A percentile compares a stretch with the other conserved stretches of the same genome.
Evolutionary conservation across 2,888 invertebrate genomes (phyloP).

Genomic region (Andrena bucephala): DNA sequence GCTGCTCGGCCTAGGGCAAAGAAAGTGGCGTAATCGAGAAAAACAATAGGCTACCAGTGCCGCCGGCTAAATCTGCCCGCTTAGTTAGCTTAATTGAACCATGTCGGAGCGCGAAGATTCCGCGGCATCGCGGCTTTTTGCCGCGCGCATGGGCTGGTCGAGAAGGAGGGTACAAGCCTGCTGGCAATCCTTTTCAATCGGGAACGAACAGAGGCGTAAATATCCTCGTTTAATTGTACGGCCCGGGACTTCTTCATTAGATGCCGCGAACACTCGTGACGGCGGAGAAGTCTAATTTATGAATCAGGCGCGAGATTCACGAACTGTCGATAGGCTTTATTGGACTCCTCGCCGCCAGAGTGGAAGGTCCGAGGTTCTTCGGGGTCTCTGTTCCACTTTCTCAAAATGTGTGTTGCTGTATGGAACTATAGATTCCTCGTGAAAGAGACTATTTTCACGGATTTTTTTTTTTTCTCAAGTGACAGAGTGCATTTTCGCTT

Average conservation of each 20-base stretch:
- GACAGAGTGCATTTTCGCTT: not conserved
- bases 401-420: not conserved
- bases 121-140: slow-evolving; percentile 6
- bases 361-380: not conserved
- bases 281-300: not conserved
- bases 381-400: not conserved
- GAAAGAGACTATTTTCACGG: not conserved
- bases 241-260: not conserved
- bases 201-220: not conserved
- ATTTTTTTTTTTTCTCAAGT: not conserved
- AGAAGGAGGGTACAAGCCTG: not conserved
- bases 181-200: not conserved
- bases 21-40: slow-evolving; percentile 32
- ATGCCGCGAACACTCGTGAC: not conserved
- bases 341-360: not conserved
- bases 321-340: not conserved
- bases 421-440: not conserved
- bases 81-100: slow-evolving; percentile 36
- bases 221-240: slow-evolving; percentile 5
- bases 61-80: not conserved
- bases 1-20: not conserved
- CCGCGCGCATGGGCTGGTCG: not conserved
- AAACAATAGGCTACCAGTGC: slow-evolving; percentile 19
- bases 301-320: slow-evolving; percentile 4
- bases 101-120: not conserved